phyloP scores from a whole-genome alignment of 2,113 vertebrate genomes.

The Percopsis transmontana region DNA sequence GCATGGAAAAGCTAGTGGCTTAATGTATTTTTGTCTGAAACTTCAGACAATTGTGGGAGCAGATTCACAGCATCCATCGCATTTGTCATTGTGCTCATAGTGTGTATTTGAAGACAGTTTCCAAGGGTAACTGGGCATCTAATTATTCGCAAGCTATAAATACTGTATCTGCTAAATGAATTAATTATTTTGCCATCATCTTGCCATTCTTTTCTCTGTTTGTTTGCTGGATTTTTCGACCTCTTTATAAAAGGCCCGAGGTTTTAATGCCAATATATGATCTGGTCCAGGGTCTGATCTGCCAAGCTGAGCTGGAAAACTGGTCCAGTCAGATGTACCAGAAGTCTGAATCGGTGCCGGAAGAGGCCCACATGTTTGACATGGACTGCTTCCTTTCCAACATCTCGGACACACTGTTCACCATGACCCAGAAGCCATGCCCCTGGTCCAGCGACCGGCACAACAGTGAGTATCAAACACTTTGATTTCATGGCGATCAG shows the following conservation, averaged over 20 bases:
- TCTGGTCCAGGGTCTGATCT: constrained; percentile 74
- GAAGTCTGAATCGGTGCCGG: constrained; percentile 82
- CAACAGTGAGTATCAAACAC: constrained; percentile 77
- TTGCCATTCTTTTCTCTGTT: too few relatives aligned
- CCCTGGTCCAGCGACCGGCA: constrained; percentile 75
- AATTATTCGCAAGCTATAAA: too few relatives aligned
- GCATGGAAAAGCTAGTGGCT: too few relatives aligned
- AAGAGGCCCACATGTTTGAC: constrained; percentile 87
- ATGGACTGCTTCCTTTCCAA: constrained; percentile 92
- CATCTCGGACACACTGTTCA: constrained; percentile 98
- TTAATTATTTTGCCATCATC: too few relatives aligned
- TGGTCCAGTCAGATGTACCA: constrained; percentile 89
- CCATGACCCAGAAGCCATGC: constrained; percentile 88
- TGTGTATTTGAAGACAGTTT: too few relatives aligned
- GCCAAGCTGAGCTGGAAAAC: constrained; percentile 82
- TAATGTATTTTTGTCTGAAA: neutral
- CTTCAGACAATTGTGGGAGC: neutral
- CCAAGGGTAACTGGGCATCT: too few relatives aligned
- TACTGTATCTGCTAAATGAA: too few relatives aligned
- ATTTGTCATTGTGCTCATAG: neutral
- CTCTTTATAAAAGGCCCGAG: too few relatives aligned
- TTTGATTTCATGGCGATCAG: neutral
- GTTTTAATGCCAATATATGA: neutral
- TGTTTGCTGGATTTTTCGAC: too few relatives aligned
- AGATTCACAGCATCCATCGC: neutral